Conservation (phyloP, 2,113 vertebrate species). For the Setophaga petechia region DNA sequence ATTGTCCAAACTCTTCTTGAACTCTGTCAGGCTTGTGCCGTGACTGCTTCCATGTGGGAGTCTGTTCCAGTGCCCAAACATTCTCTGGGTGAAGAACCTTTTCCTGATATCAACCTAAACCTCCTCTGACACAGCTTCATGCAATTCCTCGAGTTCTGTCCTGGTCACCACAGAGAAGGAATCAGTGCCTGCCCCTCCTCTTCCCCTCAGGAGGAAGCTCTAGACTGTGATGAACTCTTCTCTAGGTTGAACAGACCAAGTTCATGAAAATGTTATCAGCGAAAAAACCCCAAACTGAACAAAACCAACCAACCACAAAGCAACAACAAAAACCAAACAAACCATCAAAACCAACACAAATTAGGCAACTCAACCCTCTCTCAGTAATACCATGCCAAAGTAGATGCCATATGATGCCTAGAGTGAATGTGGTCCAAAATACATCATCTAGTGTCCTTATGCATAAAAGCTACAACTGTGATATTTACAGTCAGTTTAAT, state of each 20-base stretch:
- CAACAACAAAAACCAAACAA: neutral
- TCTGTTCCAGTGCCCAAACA: rapidly evolving
- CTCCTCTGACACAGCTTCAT: neutral
- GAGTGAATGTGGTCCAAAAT: neutral
- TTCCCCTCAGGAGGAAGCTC: neutral
- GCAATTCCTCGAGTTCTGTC: neutral
- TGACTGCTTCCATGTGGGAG: neutral
- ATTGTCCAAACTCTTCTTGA: neutral
- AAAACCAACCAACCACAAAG: neutral
- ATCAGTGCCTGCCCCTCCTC: neutral
- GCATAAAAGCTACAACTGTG: neutral
- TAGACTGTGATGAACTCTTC: neutral
- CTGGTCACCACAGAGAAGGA: neutral
- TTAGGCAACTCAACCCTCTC: neutral
- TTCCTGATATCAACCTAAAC: neutral
- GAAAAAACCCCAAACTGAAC: rapidly evolving
- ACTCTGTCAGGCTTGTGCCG: neutral
- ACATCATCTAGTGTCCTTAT: neutral
- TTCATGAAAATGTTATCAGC: neutral
- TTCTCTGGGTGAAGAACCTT: neutral
- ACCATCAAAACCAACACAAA: neutral
- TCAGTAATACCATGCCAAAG: neutral
- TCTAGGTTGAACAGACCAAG: neutral
- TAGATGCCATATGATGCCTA: neutral
- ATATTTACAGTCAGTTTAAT: neutral